Evolutionary conservation across 2,113 vertebrate genomes (phyloP), one percentile per base, ranked within the genome.

Genomic region (Uria aalge): DNA sequence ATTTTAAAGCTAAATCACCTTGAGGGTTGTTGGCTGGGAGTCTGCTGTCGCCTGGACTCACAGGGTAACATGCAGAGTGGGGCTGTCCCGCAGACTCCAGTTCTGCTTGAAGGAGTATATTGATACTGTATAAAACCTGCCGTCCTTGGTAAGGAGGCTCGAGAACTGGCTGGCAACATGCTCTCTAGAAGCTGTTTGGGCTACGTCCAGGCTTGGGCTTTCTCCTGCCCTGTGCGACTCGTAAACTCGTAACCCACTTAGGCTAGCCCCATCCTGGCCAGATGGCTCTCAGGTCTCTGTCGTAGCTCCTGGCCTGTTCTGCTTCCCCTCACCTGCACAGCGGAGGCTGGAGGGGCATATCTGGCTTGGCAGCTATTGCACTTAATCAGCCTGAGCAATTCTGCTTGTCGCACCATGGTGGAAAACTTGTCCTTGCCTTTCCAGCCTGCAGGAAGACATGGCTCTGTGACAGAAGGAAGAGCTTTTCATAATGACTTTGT

Each of bases 121-220:
- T 0, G 1, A 5, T n/a, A 26, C 5, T 41, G 40, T 40, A 67
- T 12, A 60, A 80, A 66, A 45, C 23, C 24, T 32, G 29, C 27
- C 0, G 0, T 48, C 20, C 21, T 76, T 40, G 21, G 11, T 29
- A 56, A 40, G 32, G 19, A 73, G 18, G 6, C 9, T 76, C 0
- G 1, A 76, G 57, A 55, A 21, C 20, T 62, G 40, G 6, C 57
- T 43, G 52, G 23, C 9, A 56, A 6, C 15, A 32, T 2, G 5
- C 7, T 13, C 9, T 52, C 40, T 69, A 27, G 18, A 83, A 63
- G 19, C 21, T 21, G 15, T 40, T 23, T 69, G 48, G 30, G 23
- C 43, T 77, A 9, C 1, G 0, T 62, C 38, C 22, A 17, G 30
- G 23, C 30, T 47, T 53, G 56, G 52, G 11, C 23, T 75, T 50